Evolutionary conservation across 2,888 invertebrate genomes (phyloP), one percentile per base, ranked within the genome.

Genomic region (Lepidonotus clava): DNA sequence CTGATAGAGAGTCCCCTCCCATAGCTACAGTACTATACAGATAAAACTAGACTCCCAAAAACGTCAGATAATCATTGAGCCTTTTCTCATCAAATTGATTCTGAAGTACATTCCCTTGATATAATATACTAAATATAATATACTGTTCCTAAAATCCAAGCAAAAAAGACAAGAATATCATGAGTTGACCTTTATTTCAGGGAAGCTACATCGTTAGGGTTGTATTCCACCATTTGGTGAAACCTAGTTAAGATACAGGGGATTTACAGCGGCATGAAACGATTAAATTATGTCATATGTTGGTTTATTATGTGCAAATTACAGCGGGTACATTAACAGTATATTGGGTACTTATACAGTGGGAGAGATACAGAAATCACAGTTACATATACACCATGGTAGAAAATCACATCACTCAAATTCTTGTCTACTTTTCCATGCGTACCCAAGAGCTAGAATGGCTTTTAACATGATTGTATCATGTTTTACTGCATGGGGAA

Each of bases 141-240:
- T n/a, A n/a, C n/a, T n/a, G n/a, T n/a, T n/a, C n/a, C n/a, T n/a
- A n/a, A n/a, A 56, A n/a, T 18, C 8, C 56, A 56, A 56, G 5
- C 11, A 11, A n/a, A 24, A n/a, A 71, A 14, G 24, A 71, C 38
- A 36, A 36, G 4, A 38, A 71, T 71, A 71, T 71, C 71, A 71
- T 71, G 36, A 71, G 38, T 71, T 71, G 34, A 21, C 36, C 38
- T 71, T 71, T 71, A 71, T 71, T 71, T 71, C 71, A 71, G 71
- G 71, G 71, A 71, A 71, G 71, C 71, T 71, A 71, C 71, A 71
- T 71, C 14, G 38, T 71, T 36, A 71, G 36, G 71, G 4, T 71
- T 36, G 71, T 38, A 24, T 56, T 56, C 56, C 38, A 71, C 36
- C n/a, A 71, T 34, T 71, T 56, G 5, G 5, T 56, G n/a, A 34